A percentile compares a stretch with the other conserved stretches of the same genome.
Conservation (phyloP, 1,140 invertebrate genomes). For the Phortica variegata region DNA sequence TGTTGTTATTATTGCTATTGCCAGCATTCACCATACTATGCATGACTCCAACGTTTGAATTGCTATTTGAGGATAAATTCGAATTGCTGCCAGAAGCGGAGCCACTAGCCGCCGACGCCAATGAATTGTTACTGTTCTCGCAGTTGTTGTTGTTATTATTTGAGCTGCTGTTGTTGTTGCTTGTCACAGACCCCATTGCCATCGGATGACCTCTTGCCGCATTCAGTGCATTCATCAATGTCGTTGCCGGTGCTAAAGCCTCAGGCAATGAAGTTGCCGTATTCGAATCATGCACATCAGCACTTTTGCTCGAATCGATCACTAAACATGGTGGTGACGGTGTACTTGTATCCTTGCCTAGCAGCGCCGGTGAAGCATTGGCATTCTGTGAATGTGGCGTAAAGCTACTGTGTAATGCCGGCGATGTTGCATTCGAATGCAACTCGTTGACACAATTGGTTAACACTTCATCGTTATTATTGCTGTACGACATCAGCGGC, state of each 20-base stretch:
- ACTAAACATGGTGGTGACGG: conserved; percentile 47
- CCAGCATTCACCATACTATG: too few species aligned
- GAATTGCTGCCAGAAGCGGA: conserved; percentile 35
- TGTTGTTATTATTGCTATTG: conserved; percentile 38
- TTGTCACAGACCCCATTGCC: conserved; percentile 9
- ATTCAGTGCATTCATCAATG: conserved; percentile 1
- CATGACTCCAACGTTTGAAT: too few species aligned
- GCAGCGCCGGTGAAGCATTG: conserved; percentile 35
- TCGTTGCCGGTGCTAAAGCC: conserved; percentile 9
- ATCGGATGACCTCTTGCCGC: neutral
- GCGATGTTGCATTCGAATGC: conserved; percentile 21
- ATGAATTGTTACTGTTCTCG: conserved; percentile 44
- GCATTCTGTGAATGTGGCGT: conserved; percentile 45
- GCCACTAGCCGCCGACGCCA: conserved; percentile 37
- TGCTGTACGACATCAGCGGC: conserved; percentile 2
- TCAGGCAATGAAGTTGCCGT: conserved; percentile 40
- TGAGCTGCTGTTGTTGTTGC: conserved; percentile 16
- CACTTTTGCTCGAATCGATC: conserved; percentile 48
- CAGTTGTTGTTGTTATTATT: conserved; percentile 42
- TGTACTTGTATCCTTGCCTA: conserved; percentile 43
- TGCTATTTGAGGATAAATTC: conserved; percentile 8
- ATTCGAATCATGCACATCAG: conserved; percentile 46
- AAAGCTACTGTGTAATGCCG: conserved; percentile 29
- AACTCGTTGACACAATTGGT: conserved; percentile 2
- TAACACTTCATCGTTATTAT: neutral